phyloP scores from a whole-genome alignment of 2,113 vertebrate genomes.

The Cyanoliseus patagonus region DNA sequence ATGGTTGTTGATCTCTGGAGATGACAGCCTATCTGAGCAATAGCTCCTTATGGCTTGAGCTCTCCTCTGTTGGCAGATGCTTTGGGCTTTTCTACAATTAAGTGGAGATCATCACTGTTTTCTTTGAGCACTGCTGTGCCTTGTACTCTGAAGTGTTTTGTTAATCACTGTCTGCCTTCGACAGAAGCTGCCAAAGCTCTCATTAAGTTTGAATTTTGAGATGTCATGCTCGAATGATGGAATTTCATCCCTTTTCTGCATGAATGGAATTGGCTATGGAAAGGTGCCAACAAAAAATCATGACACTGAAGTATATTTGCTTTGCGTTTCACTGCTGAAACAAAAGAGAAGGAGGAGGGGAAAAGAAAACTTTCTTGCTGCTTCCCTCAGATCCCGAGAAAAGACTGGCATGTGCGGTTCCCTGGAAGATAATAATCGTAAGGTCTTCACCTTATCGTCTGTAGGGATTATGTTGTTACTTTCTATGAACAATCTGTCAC shows the following conservation, averaged over 20 bases:
- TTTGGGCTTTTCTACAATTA: constrained; percentile 99
- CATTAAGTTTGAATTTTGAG: constrained; percentile 98
- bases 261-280: constrained; percentile 83
- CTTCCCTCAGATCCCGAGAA: constrained; percentile 60
- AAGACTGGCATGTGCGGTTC: constrained; percentile 29
- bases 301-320: constrained; percentile 76
- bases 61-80: constrained; percentile 98
- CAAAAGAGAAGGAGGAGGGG: constrained; percentile 57
- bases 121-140: constrained; percentile 99
- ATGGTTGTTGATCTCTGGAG: constrained; percentile 99
- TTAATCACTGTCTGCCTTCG: constrained; percentile 99
- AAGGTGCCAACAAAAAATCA: constrained; percentile 77
- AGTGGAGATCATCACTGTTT: constrained; percentile 99
- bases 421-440: constrained; percentile 51
- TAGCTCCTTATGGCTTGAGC: constrained; percentile 94
- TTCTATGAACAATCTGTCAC: constrained; percentile 39
- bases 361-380: constrained; percentile 28
- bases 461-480: constrained; percentile 22
- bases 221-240: constrained; percentile 89
- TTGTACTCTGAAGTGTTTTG: constrained; percentile 99
- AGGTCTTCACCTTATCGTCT: constrained; percentile 47
- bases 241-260: constrained; percentile 86
- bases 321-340: constrained; percentile 71
- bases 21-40: constrained; percentile 99
- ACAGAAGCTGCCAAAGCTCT: constrained; percentile 99